phyloP scores from a whole-genome alignment of 2,888 invertebrate species.

The Steinernema scapterisci region DNA sequence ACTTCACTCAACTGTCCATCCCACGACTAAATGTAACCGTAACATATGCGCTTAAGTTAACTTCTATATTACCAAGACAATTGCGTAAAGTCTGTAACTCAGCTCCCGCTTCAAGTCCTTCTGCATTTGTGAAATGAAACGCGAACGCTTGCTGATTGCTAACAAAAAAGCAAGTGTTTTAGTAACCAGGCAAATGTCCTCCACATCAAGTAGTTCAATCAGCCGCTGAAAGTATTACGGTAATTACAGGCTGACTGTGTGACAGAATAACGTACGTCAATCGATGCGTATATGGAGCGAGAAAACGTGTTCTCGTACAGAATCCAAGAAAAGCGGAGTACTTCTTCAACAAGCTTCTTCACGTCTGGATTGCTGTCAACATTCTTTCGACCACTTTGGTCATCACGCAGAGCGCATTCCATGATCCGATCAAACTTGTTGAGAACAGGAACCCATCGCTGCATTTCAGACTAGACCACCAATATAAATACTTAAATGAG shows the following conservation, averaged over 20 bases:
- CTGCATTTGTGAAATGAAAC: slow-evolving; percentile 48
- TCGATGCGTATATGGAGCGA: slow-evolving; percentile 56
- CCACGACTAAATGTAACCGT: slow-evolving; percentile 49
- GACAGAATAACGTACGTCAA: slow-evolving; percentile 48
- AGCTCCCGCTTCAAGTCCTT: slow-evolving; percentile 46
- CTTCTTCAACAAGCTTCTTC: slow-evolving; percentile 36
- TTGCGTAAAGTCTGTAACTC: slow-evolving; percentile 53
- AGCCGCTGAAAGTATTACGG: slow-evolving; percentile 52
- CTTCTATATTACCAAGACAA: slow-evolving; percentile 45
- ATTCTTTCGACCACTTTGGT: background rate
- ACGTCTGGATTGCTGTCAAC: background rate
- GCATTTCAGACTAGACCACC: slow-evolving; percentile 52
- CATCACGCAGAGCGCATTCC: background rate
- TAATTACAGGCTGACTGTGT: too few species aligned
- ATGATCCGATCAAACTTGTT: slow-evolving; percentile 50
- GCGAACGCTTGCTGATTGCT: slow-evolving; percentile 59
- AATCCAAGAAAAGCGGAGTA: slow-evolving; percentile 58
- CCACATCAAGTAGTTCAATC: slow-evolving; percentile 52
- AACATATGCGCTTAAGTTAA: background rate
- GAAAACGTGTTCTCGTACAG: slow-evolving; percentile 64
- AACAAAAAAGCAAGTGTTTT: slow-evolving; percentile 56
- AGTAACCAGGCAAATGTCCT: slow-evolving; percentile 53
- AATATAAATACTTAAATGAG: background rate
- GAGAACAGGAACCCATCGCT: slow-evolving; percentile 57
- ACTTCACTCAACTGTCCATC: slow-evolving; percentile 50